Base-by-base conservation (phyloP, 1,140 invertebrate genomes). In the Ceratoteleas bidentatus region DNA sequence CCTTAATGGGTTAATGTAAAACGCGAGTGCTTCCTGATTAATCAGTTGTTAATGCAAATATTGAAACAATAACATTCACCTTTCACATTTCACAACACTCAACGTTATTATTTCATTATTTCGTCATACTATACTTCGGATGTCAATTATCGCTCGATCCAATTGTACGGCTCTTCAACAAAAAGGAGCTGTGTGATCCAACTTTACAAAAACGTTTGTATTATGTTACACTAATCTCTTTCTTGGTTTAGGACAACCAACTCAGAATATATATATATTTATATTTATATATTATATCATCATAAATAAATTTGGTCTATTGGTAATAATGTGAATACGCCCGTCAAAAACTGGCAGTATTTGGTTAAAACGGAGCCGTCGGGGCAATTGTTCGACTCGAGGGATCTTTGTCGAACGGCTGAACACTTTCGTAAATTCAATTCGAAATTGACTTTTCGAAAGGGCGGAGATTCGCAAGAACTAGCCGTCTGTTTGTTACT, bases 251-350 rank as follows among this genome's bases (percentile, higher is more conserved):
- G 86, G 86, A 90, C 85, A 87, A 90, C 83, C 86, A 88, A 89
- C 86, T 86, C 86, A 90, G 84, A 89, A 90, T 90, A 81, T 81
- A 74, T 73, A 62, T 76, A 70, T 72, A 81, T 70, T 58, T 81
- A 64, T 24, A 40, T 78, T 50, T 81, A 76, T 81, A 83, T 83
- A 91, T 91, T 91, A 90, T 91, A 91, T 91, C 90, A 91, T 91
- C 90, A 91, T 91, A 91, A 91, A 91, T 91, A 91, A 91, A 90
- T 91, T 91, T 91, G 90, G 90, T 91, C 89, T 91, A 91, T 91
- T 88, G 89, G 88, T 91, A 91, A 91, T 91, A 91, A 90, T 89
- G 87, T 90, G 88, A 90, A 91, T 91, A 91, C 89, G 88, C 89
- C 89, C 84, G 87, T 90, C 66, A 85, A 88, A 84, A 84, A 88